Evolutionary conservation across 2,888 invertebrate genomes (phyloP).

Genomic region (Scaptomyza reducta): DNA sequence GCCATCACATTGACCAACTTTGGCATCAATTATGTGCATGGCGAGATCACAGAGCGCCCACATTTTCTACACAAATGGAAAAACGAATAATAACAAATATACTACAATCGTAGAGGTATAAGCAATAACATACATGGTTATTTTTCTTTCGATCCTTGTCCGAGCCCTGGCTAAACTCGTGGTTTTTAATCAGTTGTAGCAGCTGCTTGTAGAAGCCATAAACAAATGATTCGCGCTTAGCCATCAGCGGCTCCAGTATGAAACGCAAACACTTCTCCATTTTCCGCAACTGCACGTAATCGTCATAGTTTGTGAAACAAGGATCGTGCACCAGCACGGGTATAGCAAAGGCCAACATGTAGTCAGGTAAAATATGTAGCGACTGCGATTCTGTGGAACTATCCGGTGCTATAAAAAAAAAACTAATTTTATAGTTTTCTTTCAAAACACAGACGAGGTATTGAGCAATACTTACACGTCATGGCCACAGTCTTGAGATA

Average conservation of each 20-base stretch:
- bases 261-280: conserved; percentile 96
- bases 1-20: conserved; percentile 92
- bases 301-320: conserved; percentile 90
- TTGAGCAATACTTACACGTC: conserved; percentile 81
- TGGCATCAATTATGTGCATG: conserved; percentile 94
- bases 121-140: conserved; percentile 54
- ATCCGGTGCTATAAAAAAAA: conserved; percentile 66
- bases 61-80: conserved; percentile 89
- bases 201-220: conserved; percentile 97
- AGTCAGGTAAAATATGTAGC: conserved; percentile 96
- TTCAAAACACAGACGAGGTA: not conserved
- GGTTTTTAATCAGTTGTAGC: conserved; percentile 97
- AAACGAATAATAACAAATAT: not conserved
- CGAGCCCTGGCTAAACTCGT: conserved; percentile 92
- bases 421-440: not conserved
- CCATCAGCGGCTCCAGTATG: conserved; percentile 96
- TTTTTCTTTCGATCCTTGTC: conserved; percentile 87
- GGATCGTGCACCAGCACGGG: conserved; percentile 98
- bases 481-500: conserved; percentile 93
- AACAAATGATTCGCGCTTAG: conserved; percentile 96
- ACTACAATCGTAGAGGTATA: not conserved
- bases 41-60: conserved; percentile 98
- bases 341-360: conserved; percentile 98
- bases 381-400: conserved; percentile 86
- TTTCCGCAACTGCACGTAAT: conserved; percentile 90